Base-by-base conservation (phyloP, 1,140 invertebrate species). In the Trichonephila clavata region DNA sequence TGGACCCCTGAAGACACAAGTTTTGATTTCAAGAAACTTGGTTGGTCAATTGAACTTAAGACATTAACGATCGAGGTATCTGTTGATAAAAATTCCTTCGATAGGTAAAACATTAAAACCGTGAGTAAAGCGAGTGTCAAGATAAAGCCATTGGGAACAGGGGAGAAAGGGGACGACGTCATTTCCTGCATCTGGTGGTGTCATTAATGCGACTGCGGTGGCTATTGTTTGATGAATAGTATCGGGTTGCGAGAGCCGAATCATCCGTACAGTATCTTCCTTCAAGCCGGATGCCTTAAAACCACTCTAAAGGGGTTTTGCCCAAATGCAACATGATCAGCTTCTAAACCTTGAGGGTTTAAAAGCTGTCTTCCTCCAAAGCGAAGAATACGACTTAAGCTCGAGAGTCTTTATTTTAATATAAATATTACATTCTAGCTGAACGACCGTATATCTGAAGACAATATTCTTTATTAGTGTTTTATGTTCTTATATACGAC, bases 181-280 rank as follows among this genome's bases (percentile, higher is more conserved):
- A 61, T 89, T 89, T 89, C 87, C 63, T n/a, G 60, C 87, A 89
- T 89, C 87, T 89, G 87, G 87, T 89, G 63, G 87, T 89, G 87
- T 89, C 87, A 89, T 89, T 89, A 89, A 71, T 89, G 87, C 87
- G 63, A 71, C 87, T 89, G 87, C 87, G 87, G 87, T 89, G 21
- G 87, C 61, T 43, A 89, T 71, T 71, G 32, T 89, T 89, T 89
- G 87, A 89, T 89, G 87, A 89, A 89, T 89, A 59, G 65, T n/a
- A 71, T 71, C 24, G 32, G 50, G 65, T 63, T 86, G 50, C 59
- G 59, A 86, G 84, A 63, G 32, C 27, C 27, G 59, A 61, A 59
- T 59, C 84, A 86, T 86, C 59, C 84, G 57, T 18, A 14, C 84
- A 63, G n/a, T 63, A 86, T 86, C 84, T 86, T 86, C 60, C n/a